These are phyloP conservation scores for Tipula lateralis DNA, from an alignment of 2,888 invertebrate genomes.

Conservation along the genomic window DNA sequence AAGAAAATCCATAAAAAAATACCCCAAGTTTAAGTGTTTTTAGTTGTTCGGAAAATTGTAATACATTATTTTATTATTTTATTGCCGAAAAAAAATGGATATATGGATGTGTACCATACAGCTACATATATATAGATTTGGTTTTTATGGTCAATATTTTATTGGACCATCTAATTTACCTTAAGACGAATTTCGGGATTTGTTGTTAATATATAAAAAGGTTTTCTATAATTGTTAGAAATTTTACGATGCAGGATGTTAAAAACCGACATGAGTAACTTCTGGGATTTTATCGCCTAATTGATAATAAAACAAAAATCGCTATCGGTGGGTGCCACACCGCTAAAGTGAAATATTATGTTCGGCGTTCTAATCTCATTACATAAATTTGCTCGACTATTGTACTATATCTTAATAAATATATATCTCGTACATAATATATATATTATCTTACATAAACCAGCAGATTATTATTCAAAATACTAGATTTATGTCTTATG, in stretches of 20 bases:
- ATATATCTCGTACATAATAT: too few species aligned
- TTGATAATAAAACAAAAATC: neutral
- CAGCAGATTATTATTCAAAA: neutral
- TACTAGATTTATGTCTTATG: neutral
- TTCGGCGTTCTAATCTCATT: neutral
- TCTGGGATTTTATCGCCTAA: neutral
- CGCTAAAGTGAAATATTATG: neutral
- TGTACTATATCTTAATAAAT: neutral
- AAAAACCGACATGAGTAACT: neutral
- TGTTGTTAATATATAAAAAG: neutral
- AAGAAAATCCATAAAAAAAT: constrained; percentile 6
- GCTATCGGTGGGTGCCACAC: neutral
- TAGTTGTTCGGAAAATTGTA: constrained; percentile 11
- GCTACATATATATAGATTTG: neutral
- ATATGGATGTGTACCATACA: neutral
- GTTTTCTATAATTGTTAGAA: neutral
- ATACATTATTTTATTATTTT: constrained; percentile 1
- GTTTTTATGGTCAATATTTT: neutral
- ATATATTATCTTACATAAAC: neutral
- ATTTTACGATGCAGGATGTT: neutral
- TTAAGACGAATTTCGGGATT: neutral
- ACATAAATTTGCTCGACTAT: neutral
- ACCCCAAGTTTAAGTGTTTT: constrained; percentile 14
- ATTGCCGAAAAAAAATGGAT: neutral
- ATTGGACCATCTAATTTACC: neutral